phyloP scores from a whole-genome alignment of 1,140 invertebrate species.

The Cryptotermes secundus region DNA sequence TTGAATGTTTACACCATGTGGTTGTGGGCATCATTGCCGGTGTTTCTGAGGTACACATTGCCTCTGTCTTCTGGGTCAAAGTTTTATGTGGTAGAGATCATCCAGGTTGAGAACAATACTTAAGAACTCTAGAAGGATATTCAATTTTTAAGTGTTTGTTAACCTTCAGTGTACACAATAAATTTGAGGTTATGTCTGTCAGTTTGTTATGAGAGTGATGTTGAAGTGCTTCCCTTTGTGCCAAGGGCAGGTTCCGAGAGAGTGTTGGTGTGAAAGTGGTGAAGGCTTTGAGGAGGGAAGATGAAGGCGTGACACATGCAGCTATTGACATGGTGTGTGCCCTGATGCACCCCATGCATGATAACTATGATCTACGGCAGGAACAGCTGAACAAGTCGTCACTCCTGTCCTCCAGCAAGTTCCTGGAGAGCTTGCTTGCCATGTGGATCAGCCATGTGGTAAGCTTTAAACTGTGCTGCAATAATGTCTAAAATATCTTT shows the following conservation, averaged over 20 bases:
- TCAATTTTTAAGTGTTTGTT: too few species aligned
- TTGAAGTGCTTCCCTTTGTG: not conserved
- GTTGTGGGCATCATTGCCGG: too few species aligned
- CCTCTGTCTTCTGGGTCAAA: too few species aligned
- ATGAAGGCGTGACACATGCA: slow-evolving; percentile 90
- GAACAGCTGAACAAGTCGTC: slow-evolving; percentile 98
- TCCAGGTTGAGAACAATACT: too few species aligned
- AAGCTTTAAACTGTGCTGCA: slow-evolving; percentile 44
- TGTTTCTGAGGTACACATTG: too few species aligned
- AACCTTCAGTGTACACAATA: too few species aligned
- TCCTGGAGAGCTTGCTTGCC: slow-evolving; percentile 89
- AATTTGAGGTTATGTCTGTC: too few species aligned
- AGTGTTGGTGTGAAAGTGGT: slow-evolving; percentile 81
- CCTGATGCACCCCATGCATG: slow-evolving; percentile 98
- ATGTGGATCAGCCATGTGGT: slow-evolving; percentile 96
- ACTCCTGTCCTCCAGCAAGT: slow-evolving; percentile 86
- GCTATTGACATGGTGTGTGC: slow-evolving; percentile 97
- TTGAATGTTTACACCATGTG: too few species aligned
- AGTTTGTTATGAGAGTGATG: not conserved
- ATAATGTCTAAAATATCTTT: too few species aligned
- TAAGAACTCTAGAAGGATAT: too few species aligned
- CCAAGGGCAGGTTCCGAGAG: slow-evolving; percentile 78
- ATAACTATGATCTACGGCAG: slow-evolving; percentile 90
- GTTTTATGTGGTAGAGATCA: too few species aligned
- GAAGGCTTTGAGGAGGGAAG: slow-evolving; percentile 83